Evolutionary conservation across 2,797 vertebrate genomes (phyloP).

Genomic region (Melanotaenia boesemani): DNA sequence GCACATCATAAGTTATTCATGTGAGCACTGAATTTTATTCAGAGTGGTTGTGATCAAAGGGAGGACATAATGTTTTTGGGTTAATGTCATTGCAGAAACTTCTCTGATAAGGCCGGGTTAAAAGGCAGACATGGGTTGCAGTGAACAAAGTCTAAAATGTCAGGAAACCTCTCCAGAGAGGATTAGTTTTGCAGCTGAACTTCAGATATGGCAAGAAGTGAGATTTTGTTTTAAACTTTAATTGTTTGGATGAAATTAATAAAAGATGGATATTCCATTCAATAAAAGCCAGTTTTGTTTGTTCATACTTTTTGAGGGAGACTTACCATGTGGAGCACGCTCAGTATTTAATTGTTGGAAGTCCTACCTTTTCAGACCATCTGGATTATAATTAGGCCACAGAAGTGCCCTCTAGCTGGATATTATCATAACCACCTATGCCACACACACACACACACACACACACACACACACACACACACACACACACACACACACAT

Average conservation of each 20-base stretch:
- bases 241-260: not conserved
- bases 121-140: not conserved
- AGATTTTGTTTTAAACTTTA: not conserved
- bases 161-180: not conserved
- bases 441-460: not conserved
- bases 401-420: constrained; percentile 60
- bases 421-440: constrained; percentile 37
- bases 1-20: not conserved
- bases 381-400: constrained; percentile 79
- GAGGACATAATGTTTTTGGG: not conserved
- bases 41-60: not conserved
- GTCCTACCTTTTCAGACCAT: constrained; percentile 72
- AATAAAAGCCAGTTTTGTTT: constrained; percentile 10
- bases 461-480: constrained; percentile 1
- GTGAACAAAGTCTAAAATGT: not conserved
- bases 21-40: not conserved
- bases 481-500: constrained; percentile 12
- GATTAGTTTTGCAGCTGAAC: constrained; percentile 9
- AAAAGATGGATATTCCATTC: not conserved
- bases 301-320: constrained; percentile 15
- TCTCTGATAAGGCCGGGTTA: constrained; percentile 1
- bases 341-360: constrained; percentile 69
- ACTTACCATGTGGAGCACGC: constrained; percentile 34
- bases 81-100: constrained; percentile 25
- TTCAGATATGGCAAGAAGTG: constrained; percentile 3